Conservation (phyloP, 1,140 invertebrate genomes). For the Glomeris maerens region DNA sequence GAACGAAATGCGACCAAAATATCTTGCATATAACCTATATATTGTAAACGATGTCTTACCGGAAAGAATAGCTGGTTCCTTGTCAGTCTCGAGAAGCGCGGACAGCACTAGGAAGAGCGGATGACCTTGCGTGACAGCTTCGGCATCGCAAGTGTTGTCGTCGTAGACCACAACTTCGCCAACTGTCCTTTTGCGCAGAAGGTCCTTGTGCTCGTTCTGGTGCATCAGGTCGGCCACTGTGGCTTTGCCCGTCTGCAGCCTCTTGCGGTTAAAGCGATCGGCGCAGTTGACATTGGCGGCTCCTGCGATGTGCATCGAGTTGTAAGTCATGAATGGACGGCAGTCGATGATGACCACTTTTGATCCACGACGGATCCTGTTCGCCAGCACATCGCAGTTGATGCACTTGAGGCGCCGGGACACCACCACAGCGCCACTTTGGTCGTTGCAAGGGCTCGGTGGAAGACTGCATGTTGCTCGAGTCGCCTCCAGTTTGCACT, state of each 20-base stretch:
- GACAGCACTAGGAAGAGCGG: constrained; percentile 51
- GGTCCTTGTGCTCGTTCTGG: constrained; percentile 45
- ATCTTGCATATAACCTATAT: too few species aligned
- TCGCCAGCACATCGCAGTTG: neutral
- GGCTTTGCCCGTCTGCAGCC: constrained; percentile 51
- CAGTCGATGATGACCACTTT: constrained; percentile 49
- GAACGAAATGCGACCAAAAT: too few species aligned
- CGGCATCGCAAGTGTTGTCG: constrained; percentile 19
- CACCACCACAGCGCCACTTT: neutral
- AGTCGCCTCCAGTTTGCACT: constrained; percentile 38
- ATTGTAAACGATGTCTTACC: too few species aligned
- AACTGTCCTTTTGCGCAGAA: constrained; percentile 35
- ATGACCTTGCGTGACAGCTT: constrained; percentile 46
- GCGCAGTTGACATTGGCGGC: constrained; percentile 61
- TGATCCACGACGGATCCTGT: constrained; percentile 7
- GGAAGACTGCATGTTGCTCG: neutral
- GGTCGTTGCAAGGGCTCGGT: neutral
- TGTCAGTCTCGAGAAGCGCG: constrained; percentile 51
- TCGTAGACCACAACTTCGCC: constrained; percentile 33
- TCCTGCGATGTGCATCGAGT: constrained; percentile 51
- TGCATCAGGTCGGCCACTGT: constrained; percentile 50
- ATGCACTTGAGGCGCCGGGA: neutral
- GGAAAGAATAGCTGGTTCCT: constrained; percentile 49
- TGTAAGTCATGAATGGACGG: constrained; percentile 54
- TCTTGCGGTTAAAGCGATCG: constrained; percentile 51